Base-by-base conservation (phyloP, 2,797 vertebrate species). In the Clarias pachynema region DNA sequence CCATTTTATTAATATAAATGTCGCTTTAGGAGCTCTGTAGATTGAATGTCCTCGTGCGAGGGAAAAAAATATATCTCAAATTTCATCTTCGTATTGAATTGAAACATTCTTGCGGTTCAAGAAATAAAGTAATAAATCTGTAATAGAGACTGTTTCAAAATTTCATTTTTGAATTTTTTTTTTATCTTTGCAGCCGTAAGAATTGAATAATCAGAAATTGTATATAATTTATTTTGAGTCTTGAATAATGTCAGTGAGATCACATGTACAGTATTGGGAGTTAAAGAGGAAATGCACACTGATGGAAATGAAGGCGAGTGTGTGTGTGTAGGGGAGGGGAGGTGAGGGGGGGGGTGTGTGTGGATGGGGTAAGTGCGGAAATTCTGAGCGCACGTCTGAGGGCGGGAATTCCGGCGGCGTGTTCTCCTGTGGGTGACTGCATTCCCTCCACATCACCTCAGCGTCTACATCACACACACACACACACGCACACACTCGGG, bases 331-430 rank as follows among this genome's bases (percentile, higher is more conserved):
- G n/a, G n/a, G n/a, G n/a, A n/a, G 37, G 37, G 37, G 37, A 0
- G 34, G 34, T 37, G 40, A 44, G 9, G 9, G 44, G 8, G 44
- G 44, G 44, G 8, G 9, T 1, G 34, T 37, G 34, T 37, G 34
- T 37, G 31, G 15, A 37, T 1, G 14, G 9, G 72, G 9, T 56
- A 6, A 31, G 53, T 82, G 63, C 24, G 86, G 88, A 89, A 89
- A 87, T 84, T 85, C 53, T 89, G 88, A 89, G 66, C 53, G 34
- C 83, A 85, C 37, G 88, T 85, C 88, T 89, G 80, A 68, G 56
- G 49, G 29, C 60, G 70, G 59, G 75, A 60, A 84, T 77, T 78
- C 26, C 72, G 29, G 18, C 40, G 5, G 37, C 2, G 29, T 75
- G n/a, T 5, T 56, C 56, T 31, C 63, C 65, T 80, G 75, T 6